phyloP scores from a whole-genome alignment of 2,113 vertebrate species.

The Anoplopoma fimbria region DNA sequence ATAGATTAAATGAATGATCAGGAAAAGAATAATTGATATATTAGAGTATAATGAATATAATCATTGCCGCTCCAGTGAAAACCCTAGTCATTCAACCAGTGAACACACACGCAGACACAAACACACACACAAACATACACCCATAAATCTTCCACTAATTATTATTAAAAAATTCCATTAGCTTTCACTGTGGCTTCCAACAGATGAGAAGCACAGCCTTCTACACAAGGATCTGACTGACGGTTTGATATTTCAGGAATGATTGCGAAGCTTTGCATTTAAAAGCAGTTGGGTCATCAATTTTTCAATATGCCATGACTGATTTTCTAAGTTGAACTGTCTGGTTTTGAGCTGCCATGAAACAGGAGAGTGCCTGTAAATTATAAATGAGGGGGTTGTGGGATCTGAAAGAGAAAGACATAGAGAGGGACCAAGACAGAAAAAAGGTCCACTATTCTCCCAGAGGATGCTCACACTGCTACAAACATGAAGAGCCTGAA shows the following conservation, averaged over 20 bases:
- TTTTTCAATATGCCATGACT: slow-evolving; percentile 74
- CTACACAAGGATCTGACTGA: slow-evolving; percentile 23
- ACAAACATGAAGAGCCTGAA: slow-evolving; percentile 16
- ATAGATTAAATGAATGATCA: neutral
- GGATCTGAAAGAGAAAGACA: slow-evolving; percentile 54
- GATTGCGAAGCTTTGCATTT: slow-evolving; percentile 71
- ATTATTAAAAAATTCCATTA: slow-evolving; percentile 54
- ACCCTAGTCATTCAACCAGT: neutral
- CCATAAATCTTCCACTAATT: slow-evolving; percentile 28
- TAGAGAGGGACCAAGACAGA: slow-evolving; percentile 14
- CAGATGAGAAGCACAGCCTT: slow-evolving; percentile 42
- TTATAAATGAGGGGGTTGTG: slow-evolving; percentile 75
- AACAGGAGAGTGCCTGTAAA: slow-evolving; percentile 79
- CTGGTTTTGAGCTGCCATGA: slow-evolving; percentile 69
- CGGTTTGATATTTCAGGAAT: slow-evolving; percentile 57
- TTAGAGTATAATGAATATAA: neutral
- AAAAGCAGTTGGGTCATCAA: slow-evolving; percentile 73
- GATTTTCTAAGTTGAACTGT: slow-evolving; percentile 71
- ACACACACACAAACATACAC: neutral
- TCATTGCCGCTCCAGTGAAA: neutral
- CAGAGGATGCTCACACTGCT: slow-evolving; percentile 17
- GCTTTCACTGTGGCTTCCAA: slow-evolving; percentile 33
- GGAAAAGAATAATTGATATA: neutral
- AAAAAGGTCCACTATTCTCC: slow-evolving; percentile 35
- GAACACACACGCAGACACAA: neutral